Percentiles rank a stretch among this genome's conserved stretches.
phyloP scores from a whole-genome alignment of 2,888 invertebrate genomes.

The Zaprionus obscuricornis region DNA sequence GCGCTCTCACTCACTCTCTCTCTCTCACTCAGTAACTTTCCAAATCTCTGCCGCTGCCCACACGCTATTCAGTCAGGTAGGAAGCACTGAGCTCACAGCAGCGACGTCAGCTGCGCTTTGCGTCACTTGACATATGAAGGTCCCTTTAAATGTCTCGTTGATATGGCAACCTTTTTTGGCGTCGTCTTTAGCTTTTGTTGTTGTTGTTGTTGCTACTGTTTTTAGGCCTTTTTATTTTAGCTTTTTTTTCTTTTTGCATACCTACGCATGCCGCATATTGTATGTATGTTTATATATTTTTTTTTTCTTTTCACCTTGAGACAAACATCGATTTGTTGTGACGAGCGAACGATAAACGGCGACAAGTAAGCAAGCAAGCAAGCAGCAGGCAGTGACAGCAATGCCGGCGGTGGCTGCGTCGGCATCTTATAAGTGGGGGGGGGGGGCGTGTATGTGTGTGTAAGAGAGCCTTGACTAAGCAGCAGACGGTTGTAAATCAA shows the following conservation, averaged over 20 bases:
- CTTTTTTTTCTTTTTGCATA: slow-evolving; percentile 29
- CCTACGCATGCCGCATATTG: slow-evolving; percentile 40
- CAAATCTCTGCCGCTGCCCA: slow-evolving; percentile 16
- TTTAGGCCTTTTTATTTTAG: slow-evolving; percentile 36
- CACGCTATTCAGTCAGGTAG: neutral
- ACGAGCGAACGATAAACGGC: slow-evolving; percentile 36
- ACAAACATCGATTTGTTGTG: slow-evolving; percentile 74
- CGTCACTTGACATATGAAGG: slow-evolving; percentile 61
- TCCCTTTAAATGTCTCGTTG: slow-evolving; percentile 58
- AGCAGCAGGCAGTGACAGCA: slow-evolving; percentile 29
- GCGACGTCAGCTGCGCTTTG: slow-evolving; percentile 32
- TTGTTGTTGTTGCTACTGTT: slow-evolving; percentile 25
- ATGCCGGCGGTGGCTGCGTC: slow-evolving; percentile 24
- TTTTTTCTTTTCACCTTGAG: slow-evolving; percentile 69
- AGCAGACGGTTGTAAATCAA: slow-evolving; percentile 65
- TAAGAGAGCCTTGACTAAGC: slow-evolving; percentile 17
- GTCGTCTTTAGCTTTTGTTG: slow-evolving; percentile 33
- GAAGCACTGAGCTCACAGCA: slow-evolving; percentile 16
- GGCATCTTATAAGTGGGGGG: slow-evolving; percentile 25
- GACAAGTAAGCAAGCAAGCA: neutral
- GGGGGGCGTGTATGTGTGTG: neutral
- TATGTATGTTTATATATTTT: slow-evolving; percentile 32
- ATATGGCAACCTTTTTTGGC: slow-evolving; percentile 50
- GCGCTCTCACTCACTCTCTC: neutral
- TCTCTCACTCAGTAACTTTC: slow-evolving; percentile 46